phyloP scores from a whole-genome alignment of 2,797 vertebrate genomes.

The Anabacerthia variegaticeps region DNA sequence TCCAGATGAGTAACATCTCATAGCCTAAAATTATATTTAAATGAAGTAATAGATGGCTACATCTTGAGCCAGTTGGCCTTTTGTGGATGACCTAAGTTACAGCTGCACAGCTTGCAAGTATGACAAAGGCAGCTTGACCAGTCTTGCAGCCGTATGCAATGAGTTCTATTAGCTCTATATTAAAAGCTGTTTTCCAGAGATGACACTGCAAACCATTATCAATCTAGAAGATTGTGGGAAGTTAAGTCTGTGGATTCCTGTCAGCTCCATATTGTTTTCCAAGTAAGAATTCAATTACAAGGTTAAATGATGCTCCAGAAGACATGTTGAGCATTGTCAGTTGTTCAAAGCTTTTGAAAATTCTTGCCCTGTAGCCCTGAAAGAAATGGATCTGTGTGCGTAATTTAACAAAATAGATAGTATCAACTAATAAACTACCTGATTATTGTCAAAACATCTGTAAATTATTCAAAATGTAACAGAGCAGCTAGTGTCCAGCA shows the following conservation, averaged over 20 bases:
- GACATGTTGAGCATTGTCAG: neutral
- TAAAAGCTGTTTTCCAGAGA: neutral
- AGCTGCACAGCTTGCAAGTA: neutral
- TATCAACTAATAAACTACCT: neutral
- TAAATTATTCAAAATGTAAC: neutral
- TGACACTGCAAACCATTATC: neutral
- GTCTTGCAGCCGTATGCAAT: neutral
- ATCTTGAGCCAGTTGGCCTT: neutral
- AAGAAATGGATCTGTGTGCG: neutral
- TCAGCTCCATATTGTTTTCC: neutral
- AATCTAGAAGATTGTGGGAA: neutral
- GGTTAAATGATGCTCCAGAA: neutral
- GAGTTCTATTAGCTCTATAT: neutral
- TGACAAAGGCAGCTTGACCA: neutral
- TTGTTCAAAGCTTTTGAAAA: neutral
- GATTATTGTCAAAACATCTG: neutral
- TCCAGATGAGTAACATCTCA: neutral
- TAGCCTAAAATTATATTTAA: neutral
- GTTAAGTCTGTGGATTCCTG: neutral
- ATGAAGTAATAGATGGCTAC: neutral
- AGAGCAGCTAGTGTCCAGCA: neutral
- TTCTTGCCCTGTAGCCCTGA: neutral
- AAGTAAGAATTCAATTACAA: neutral
- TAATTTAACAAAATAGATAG: neutral
- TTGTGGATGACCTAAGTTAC: neutral